These are phyloP conservation scores for Lepus americanus DNA, from an alignment of 2,113 vertebrate genomes.

Conservation along the genomic window DNA sequence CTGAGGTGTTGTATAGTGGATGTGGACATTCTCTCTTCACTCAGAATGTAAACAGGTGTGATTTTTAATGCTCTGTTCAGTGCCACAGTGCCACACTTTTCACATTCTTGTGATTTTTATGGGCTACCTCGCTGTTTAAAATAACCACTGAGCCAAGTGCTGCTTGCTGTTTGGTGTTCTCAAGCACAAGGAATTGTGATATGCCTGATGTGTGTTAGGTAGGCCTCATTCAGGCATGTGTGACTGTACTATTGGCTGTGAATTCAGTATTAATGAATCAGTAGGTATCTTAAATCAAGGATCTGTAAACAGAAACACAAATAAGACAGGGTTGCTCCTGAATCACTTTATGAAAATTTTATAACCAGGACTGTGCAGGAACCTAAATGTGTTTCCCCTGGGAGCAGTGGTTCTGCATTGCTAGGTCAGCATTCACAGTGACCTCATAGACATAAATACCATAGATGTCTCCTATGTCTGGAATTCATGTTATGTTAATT, in stretches of 20 bases:
- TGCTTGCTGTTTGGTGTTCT: neutral
- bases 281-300: fast-evolving
- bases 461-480: neutral
- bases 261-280: neutral
- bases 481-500: neutral
- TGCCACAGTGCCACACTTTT: neutral
- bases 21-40: too few species aligned
- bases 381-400: neutral
- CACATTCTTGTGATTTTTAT: neutral
- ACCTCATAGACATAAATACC: neutral
- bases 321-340: neutral
- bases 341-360: neutral
- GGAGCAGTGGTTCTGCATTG: neutral
- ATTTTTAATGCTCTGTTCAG: neutral
- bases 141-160: neutral
- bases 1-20: neutral
- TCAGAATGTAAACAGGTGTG: neutral
- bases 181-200: neutral
- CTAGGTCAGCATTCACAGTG: neutral
- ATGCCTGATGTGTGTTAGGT: neutral
- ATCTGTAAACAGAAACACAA: neutral
- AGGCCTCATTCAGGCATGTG: neutral
- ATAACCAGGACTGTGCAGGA: neutral
- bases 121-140: neutral
- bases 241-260: neutral